Percentiles rank a stretch among this genome's conserved stretches.
Evolutionary conservation across 2,797 vertebrate genomes (phyloP).

Genomic region (Synanceia verrucosa): DNA sequence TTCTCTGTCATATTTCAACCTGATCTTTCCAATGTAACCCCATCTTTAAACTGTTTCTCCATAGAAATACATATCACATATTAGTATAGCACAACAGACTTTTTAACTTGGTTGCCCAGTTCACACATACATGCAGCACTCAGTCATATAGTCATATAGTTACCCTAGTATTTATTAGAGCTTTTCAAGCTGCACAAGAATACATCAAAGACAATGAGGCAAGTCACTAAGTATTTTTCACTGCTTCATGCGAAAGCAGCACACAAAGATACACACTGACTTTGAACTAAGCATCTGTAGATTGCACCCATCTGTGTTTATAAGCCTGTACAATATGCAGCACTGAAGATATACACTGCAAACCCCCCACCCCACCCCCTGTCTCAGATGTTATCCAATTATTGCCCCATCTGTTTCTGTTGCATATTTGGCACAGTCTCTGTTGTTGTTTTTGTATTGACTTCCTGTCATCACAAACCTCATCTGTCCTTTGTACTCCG

Average conservation of each 20-base stretch:
- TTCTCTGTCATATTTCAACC: not conserved
- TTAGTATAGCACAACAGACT: too few species aligned
- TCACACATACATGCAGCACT: conserved; percentile 25
- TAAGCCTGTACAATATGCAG: conserved; percentile 77
- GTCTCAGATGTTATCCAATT: conserved; percentile 73
- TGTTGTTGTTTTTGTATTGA: conserved; percentile 64
- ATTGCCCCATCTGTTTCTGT: conserved; percentile 80
- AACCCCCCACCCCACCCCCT: not conserved
- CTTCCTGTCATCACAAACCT: conserved; percentile 64
- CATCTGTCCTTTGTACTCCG: conserved; percentile 66
- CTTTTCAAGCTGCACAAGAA: conserved; percentile 79
- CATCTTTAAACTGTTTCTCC: not conserved
- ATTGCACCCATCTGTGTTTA: conserved; percentile 72
- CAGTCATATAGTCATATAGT: conserved; percentile 50
- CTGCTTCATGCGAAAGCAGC: conserved; percentile 85
- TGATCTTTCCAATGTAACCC: not conserved
- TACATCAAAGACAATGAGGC: conserved; percentile 81
- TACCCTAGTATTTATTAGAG: conserved; percentile 79
- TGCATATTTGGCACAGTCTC: conserved; percentile 80
- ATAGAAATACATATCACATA: not conserved
- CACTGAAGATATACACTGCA: conserved; percentile 65
- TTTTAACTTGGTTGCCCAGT: not conserved
- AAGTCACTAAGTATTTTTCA: conserved; percentile 76
- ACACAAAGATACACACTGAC: conserved; percentile 80
- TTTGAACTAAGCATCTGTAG: conserved; percentile 75